Conservation (phyloP, 1,140 invertebrate genomes). For the Melipona quadrifasciata region DNA sequence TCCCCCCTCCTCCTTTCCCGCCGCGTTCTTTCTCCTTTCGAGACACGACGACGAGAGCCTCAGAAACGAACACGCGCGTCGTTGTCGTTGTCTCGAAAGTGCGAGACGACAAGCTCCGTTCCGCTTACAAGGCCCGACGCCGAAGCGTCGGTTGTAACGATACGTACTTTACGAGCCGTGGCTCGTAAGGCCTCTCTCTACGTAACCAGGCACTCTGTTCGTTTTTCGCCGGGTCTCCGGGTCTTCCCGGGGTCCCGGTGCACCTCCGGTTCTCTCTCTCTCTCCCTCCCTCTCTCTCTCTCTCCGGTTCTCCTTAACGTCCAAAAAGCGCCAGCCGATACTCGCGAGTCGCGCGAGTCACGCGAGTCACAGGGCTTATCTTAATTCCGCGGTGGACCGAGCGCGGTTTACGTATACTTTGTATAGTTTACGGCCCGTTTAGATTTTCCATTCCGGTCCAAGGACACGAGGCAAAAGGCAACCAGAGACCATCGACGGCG, state of each 20-base stretch:
- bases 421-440: conserved; percentile 46
- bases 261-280: neutral
- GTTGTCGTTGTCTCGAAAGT: conserved; percentile 39
- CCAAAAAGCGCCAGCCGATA: conserved; percentile 42
- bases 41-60: neutral
- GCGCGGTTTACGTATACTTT: conserved; percentile 39
- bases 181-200: neutral
- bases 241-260: no score
- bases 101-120: conserved; percentile 41
- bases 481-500: conserved; percentile 29
- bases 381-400: conserved; percentile 39
- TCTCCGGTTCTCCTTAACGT: conserved; percentile 15
- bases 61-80: neutral
- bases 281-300: neutral
- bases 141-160: conserved; percentile 48
- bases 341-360: conserved; percentile 9
- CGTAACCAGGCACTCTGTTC: neutral
- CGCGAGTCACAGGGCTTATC: conserved; percentile 39
- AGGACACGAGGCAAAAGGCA: neutral
- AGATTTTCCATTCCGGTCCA: conserved; percentile 26
- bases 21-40: no score
- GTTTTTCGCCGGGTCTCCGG: neutral
- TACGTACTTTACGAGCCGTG: conserved; percentile 51
- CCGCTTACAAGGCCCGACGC: conserved; percentile 41
- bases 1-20: neutral